Conservation (phyloP, 2,113 vertebrate genomes). For the Crypturellus undulatus region DNA sequence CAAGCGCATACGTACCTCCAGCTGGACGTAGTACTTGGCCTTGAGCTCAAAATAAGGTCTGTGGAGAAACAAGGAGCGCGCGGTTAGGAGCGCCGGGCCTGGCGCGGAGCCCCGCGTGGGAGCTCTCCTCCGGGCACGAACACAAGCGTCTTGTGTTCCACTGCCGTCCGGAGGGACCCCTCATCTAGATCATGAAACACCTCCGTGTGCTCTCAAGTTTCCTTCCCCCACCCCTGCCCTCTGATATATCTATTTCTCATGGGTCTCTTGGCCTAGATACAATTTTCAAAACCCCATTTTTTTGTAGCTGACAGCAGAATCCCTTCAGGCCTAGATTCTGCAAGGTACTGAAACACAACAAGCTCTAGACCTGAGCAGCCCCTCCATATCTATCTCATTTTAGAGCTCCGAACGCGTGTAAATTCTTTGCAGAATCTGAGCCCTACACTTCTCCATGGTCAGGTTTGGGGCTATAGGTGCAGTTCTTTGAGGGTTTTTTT, state of each 20-base stretch:
- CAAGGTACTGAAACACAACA: background rate
- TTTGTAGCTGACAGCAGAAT: background rate
- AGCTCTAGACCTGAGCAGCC: background rate
- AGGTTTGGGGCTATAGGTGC: background rate
- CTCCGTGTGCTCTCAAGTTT: background rate
- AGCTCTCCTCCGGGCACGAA: background rate
- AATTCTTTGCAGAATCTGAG: background rate
- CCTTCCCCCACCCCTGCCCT: background rate
- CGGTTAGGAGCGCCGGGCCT: background rate
- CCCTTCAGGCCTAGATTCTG: background rate
- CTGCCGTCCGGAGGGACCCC: background rate
- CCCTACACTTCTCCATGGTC: accelerated
- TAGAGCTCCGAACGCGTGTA: accelerated
- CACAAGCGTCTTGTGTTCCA: background rate
- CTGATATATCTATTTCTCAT: background rate
- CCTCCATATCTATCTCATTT: background rate
- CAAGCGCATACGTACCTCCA: constrained; percentile 85
- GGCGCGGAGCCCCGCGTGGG: background rate
- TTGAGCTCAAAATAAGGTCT: constrained; percentile 99
- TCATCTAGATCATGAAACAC: background rate
- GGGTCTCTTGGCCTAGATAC: background rate
- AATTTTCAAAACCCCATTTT: background rate
- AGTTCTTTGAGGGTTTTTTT: background rate
- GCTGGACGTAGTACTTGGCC: constrained; percentile 93
- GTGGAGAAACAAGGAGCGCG: constrained; percentile 34